Conservation (phyloP, 2,113 vertebrate genomes). For the Verasper variegatus region DNA sequence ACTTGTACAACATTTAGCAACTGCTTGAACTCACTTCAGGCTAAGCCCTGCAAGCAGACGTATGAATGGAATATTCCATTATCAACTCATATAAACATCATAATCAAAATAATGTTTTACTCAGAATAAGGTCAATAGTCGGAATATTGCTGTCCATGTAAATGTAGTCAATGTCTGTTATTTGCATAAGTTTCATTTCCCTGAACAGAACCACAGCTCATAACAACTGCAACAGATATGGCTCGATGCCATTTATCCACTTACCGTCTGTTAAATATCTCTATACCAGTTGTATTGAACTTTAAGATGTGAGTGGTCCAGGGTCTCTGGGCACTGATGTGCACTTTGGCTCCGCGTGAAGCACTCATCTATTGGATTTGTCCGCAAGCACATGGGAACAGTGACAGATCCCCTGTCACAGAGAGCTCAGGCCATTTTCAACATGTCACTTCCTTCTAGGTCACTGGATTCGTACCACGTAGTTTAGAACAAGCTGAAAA, state of each 20-base stretch:
- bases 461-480: constrained; percentile 11
- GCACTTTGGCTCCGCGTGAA: constrained; percentile 33
- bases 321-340: constrained; percentile 19
- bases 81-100: too few relatives aligned
- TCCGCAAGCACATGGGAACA: constrained; percentile 46
- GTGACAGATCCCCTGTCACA: constrained; percentile 23
- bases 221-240: constrained; percentile 9
- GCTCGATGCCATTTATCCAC: constrained; percentile 25
- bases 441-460: constrained; percentile 20
- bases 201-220: constrained; percentile 7
- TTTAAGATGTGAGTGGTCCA: constrained; percentile 9
- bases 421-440: constrained; percentile 37
- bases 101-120: too few relatives aligned
- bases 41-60: too few relatives aligned
- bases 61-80: too few relatives aligned
- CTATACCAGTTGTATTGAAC: constrained; percentile 19
- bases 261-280: constrained; percentile 11
- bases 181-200: constrained; percentile 11
- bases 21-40: too few relatives aligned
- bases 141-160: neutral
- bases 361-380: constrained; percentile 56
- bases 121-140: neutral
- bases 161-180: neutral
- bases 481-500: constrained; percentile 1
- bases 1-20: too few relatives aligned